Base-by-base conservation (phyloP, 37 sponge, comb jelly and placozoan genomes). In the Petrosia ficiformis region DNA sequence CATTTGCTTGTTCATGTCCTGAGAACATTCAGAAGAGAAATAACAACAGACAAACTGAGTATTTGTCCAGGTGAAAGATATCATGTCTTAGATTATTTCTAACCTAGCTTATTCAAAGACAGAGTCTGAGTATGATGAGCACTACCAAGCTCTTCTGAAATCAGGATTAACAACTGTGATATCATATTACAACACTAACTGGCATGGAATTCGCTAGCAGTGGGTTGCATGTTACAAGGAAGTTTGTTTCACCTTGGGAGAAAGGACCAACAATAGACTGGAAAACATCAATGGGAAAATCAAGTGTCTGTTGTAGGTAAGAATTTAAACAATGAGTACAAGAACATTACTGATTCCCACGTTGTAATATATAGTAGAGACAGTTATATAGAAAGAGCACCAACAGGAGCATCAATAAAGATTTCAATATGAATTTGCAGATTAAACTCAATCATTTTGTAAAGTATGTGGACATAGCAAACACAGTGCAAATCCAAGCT, bases 1-100 rank as follows among this genome's bases (percentile, higher is more conserved):
- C 30, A 82, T 87, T 39, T 87, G 88, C 65, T 56, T 88, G 19
- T 88, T 35, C 89, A 88, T 59, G 65, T 70, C 6, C 84, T 82
- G 16, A 31, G 72, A 60, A 70, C 56, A n/a, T 52, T 87, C 8
- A 29, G 59, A 29, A 58, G 84, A 59, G 89, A 83, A 39, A 54
- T 88, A 25, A 65, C 84, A 14, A 66, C 73, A 65, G 88, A 87
- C 43, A 87, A 82, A 70, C 34, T 82, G 42, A 72, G 75, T 28
- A 70, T 81, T 37, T 37, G 73, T 34, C 25, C 77, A 26, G 88
- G 77, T 4, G 76, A 81, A 41, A 37, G 79, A 44, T 24, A 57
- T 40, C 31, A 25, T 24, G 11, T 41, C 0, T 37, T 90, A 54
- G 86, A 90, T 59, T 21, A 77, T 0, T 3, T 90, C 4, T 52